Evolutionary conservation across 2,888 invertebrate genomes (phyloP).

Genomic region (Ephialtes manifestator): DNA sequence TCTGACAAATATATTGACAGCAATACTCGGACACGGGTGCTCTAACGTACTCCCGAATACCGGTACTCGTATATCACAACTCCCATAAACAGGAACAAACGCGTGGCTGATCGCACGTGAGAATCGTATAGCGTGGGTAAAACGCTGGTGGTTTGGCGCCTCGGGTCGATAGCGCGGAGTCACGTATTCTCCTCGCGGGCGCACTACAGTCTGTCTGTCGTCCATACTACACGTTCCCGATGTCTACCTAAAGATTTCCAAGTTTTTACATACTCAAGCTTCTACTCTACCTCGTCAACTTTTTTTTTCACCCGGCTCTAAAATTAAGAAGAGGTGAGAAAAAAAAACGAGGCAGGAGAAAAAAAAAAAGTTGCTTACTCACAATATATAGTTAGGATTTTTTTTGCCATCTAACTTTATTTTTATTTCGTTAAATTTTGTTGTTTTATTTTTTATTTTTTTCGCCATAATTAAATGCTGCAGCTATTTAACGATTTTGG

Average conservation of each 20-base stretch:
- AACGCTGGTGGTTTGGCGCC: constrained; percentile 47
- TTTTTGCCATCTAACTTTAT: no score
- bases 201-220: constrained; percentile 36
- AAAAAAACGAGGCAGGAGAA: not conserved
- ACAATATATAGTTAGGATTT: no score
- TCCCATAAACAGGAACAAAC: not conserved
- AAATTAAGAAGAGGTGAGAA: not conserved
- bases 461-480: not conserved
- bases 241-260: not conserved
- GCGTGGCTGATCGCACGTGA: constrained; percentile 52
- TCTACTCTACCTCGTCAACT: not conserved
- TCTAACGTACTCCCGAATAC: constrained; percentile 1
- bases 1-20: not conserved
- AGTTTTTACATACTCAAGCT: not conserved
- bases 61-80: constrained; percentile 12
- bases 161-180: constrained; percentile 64
- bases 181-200: constrained; percentile 45
- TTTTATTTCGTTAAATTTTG: no score
- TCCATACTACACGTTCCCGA: constrained; percentile 12
- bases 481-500: not conserved
- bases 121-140: constrained; percentile 46
- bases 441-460: not conserved
- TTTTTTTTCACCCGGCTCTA: not conserved
- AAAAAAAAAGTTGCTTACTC: not conserved
- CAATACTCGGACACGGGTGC: not conserved